A percentile compares a stretch with the other conserved stretches of the same genome.
Conservation (phyloP, 2,888 invertebrate species). For the Proisotoma minuta region DNA sequence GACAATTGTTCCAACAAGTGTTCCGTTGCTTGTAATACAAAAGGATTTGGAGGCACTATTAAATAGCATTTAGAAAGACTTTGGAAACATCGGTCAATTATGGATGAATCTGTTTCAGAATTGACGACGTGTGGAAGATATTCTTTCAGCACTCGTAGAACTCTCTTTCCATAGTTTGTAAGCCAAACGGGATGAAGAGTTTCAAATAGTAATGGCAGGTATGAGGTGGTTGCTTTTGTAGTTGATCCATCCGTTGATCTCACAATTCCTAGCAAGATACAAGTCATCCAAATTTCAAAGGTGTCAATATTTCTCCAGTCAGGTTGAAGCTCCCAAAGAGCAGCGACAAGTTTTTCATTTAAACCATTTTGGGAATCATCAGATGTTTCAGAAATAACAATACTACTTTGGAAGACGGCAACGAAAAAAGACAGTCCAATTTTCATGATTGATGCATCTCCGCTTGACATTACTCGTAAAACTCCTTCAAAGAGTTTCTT, state of each 20-base stretch:
- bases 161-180: conserved; percentile 31
- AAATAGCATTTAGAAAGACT: conserved; percentile 40
- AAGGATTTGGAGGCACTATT: conserved; percentile 42
- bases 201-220: conserved; percentile 36
- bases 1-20: conserved; percentile 28
- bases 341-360: conserved; percentile 34
- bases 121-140: conserved; percentile 34
- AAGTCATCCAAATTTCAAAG: conserved; percentile 39
- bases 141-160: conserved; percentile 27
- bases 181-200: conserved; percentile 33
- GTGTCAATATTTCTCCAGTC: conserved; percentile 42
- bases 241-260: conserved; percentile 18
- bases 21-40: conserved; percentile 34
- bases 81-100: conserved; percentile 35
- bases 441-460: conserved; percentile 41
- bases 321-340: conserved; percentile 42
- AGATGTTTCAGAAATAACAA: conserved; percentile 18
- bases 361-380: conserved; percentile 30
- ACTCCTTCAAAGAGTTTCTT: conserved; percentile 45
- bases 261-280: conserved; percentile 40
- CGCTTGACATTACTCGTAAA: conserved; percentile 45
- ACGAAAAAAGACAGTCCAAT: conserved; percentile 42
- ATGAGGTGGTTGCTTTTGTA: conserved; percentile 18
- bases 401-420: conserved; percentile 37
- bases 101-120: conserved; percentile 3